Base-by-base conservation (phyloP, 2,888 invertebrate genomes). In the Magallana nippona region DNA sequence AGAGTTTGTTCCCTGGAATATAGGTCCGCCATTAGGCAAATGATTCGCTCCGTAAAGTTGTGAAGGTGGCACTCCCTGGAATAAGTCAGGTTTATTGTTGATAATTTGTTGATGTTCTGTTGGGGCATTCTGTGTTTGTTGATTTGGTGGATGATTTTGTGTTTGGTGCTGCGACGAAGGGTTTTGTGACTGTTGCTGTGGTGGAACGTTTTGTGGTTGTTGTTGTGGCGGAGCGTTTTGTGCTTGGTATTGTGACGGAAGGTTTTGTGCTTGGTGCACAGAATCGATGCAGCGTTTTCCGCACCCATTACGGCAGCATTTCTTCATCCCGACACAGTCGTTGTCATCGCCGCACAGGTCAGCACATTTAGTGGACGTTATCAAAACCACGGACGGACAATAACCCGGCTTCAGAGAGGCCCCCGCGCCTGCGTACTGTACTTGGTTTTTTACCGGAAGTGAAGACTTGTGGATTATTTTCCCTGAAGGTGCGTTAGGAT, bases 301-400 rank as follows among this genome's bases (percentile, higher is more conserved):
- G 27, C 63, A 63, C 3, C 63, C 63, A 63, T 63, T 27, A 27
- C 22, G 63, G 27, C 63, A 63, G 19, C 63, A 63, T 15, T 63
- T 63, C 11, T 22, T 63, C 63, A 63, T 63, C 1, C 63, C 63
- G 13, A 27, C 27, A 22, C 63, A 63, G 63, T 63, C 63, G 19
- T 63, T 63, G 27, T 63, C 63, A 63, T 63, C 63, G 13, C 63
- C 63, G 27, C 63, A 63, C 11, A 27, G 22, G 27, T 63, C 63
- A 19, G 63, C 22, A 27, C 63, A 63, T 63, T 63, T 63, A 13
- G 19, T 19, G 19, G 63, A 63, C 63, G 63, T 63, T 27, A 63
- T 63, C 27, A 63, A 63, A 2, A 63, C 63, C 8, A 63, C 63
- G n/a, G 63, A 63, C 11, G 63, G 63, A 63, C 63, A 63, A 63